Evolutionary conservation across 2,113 vertebrate genomes (phyloP).

Genomic region (Ageneiosus marmoratus): DNA sequence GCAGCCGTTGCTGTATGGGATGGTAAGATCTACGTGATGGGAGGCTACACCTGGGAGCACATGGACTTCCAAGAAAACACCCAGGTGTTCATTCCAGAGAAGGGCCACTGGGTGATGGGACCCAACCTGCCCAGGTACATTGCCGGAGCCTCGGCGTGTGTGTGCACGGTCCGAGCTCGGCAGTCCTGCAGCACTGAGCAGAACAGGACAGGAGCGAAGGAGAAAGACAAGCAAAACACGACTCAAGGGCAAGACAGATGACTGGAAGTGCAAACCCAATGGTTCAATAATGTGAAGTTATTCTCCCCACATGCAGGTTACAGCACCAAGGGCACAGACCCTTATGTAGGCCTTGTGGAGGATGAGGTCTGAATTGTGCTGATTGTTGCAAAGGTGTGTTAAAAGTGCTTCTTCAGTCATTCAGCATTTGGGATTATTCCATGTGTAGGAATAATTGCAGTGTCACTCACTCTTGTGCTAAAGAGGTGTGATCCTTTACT

Average conservation of each 20-base stretch:
- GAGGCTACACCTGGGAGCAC: constrained; percentile 94
- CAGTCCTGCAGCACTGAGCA: constrained; percentile 65
- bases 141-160: constrained; percentile 87
- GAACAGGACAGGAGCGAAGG: constrained; percentile 70
- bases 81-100: constrained; percentile 84
- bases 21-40: constrained; percentile 87
- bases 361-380: neutral
- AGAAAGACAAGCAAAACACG: constrained; percentile 63
- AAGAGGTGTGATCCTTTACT: neutral
- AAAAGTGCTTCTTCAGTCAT: neutral
- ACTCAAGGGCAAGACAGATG: constrained; percentile 43
- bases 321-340: neutral
- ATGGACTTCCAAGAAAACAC: constrained; percentile 86
- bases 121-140: constrained; percentile 85
- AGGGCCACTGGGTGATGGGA: constrained; percentile 82
- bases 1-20: constrained; percentile 85
- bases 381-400: constrained; percentile 5
- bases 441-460: neutral
- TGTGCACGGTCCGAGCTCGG: constrained; percentile 79
- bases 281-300: neutral
- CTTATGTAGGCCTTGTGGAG: constrained; percentile 15
- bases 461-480: neutral
- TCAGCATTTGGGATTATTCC: neutral
- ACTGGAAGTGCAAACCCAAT: neutral
- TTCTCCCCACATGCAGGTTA: constrained; percentile 1